phyloP scores from a whole-genome alignment of 2,113 vertebrate genomes.

The Sterna hirundo region DNA sequence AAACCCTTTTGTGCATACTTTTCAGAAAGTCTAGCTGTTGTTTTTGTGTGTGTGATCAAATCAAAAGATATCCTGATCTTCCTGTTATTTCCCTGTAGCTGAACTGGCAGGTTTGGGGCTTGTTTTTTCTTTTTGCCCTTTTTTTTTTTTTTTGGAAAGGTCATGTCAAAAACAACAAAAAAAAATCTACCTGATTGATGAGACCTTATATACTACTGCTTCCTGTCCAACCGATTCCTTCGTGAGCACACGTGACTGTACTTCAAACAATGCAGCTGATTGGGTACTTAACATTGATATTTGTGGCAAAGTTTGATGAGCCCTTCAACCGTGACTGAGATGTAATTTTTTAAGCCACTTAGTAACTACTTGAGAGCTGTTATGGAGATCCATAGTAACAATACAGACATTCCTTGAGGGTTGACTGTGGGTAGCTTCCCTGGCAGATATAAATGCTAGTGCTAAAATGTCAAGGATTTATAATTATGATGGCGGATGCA shows the following conservation, averaged over 20 bases:
- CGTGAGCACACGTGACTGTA: constrained; percentile 11
- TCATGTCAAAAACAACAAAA: background rate
- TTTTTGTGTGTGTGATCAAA: background rate
- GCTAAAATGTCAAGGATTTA: constrained; percentile 76
- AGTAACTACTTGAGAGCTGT: constrained; percentile 61
- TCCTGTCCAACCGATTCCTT: constrained; percentile 48
- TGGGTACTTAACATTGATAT: constrained; percentile 64
- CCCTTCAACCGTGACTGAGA: constrained; percentile 41
- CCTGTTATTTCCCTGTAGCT: background rate
- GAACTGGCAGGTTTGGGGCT: background rate
- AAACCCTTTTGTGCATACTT: background rate
- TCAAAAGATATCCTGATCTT: background rate
- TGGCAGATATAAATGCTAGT: constrained; percentile 52
- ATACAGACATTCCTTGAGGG: constrained; percentile 58
- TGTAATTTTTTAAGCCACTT: constrained; percentile 69
- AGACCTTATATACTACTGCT: constrained; percentile 1
- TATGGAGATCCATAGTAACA: constrained; percentile 44
- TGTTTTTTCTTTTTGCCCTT: background rate
- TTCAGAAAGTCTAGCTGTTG: background rate
- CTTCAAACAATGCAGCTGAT: constrained; percentile 56
- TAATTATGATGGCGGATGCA: constrained; percentile 70
- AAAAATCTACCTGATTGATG: constrained; percentile 1
- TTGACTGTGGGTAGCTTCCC: constrained; percentile 60
- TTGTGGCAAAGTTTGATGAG: constrained; percentile 64
- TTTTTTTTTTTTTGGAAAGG: constrained; percentile 18